Base-by-base conservation (phyloP, 2,888 invertebrate species). In the Brachypalpus laphriformis region DNA sequence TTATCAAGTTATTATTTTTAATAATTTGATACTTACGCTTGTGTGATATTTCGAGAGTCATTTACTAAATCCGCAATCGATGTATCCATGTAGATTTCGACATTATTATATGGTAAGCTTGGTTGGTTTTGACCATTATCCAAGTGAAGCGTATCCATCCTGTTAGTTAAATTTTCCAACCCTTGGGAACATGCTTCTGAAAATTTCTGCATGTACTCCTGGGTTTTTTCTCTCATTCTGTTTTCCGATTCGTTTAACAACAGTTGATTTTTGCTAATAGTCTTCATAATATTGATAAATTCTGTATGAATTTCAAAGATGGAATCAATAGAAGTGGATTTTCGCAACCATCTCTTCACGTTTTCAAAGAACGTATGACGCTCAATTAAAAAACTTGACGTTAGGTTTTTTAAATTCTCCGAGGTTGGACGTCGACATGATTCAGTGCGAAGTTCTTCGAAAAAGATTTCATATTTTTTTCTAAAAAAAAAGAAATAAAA, bases 1-100 rank as follows among this genome's bases (percentile, higher is more conserved):
- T n/a, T n/a, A n/a, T n/a, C n/a, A n/a, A n/a, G n/a, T n/a, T n/a
- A n/a, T n/a, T n/a, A n/a, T n/a, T n/a, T n/a, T n/a, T n/a, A n/a
- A n/a, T n/a, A n/a, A n/a, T n/a, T n/a, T n/a, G n/a, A n/a, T n/a
- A 76, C 76, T 76, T 20, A 76, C 76, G 25, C 49, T 59, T 68
- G 40, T 9, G 9, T 16, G 7, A 68, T 1, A 11, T 8, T n/a
- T 8, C 49, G n/a, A 11, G 76, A 25, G 0, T 68, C 28, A 8
- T 47, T 68, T 9, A 76, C 59, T 25, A 76, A 3, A 3, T 18
- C 18, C n/a, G 25, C 18, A 1, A 49, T 59, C n/a, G 76, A 20
- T 2, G 51, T 1, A 1, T 66, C 40, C 0, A 68, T 7, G 1
- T 16, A 14, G 16, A 6, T 28, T 0, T 56, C 56, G 9, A 54